Evolutionary conservation across 2,888 invertebrate species (phyloP), one percentile per base, ranked within the genome.

Genomic region (Mystacides longicornis): DNA sequence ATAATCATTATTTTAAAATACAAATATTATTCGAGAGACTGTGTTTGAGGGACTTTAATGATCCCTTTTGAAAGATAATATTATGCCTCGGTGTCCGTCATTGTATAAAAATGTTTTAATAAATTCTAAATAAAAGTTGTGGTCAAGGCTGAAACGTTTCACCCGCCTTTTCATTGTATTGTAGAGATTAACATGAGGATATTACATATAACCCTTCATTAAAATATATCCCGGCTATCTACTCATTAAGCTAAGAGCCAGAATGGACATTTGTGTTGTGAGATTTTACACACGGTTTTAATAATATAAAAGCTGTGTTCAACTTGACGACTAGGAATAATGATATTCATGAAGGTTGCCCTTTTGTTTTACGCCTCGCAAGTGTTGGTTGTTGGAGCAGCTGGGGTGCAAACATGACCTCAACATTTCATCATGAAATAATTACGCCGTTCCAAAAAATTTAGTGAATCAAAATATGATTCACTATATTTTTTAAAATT

Each of bases 191-290:
- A 48, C 48, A 48, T 48, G 14, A 48, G 48, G 16, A 48, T 21
- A 48, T 48, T 48, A 48, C 9, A 48, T 20, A 48, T 48, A 48
- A 48, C 52, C 52, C 47, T 52, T 52, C 52, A 52, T 52, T 52
- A 52, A 46, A 48, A n/a, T 18, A 23, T 22, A 22, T 22, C 22
- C 23, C 37, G 20, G 21, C 37, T 37, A 27, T 52, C 52, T 16
- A 37, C 37, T 52, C 48, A 52, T 52, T 52, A 52, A 33, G 19
- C 33, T 49, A 33, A 53, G 53, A 53, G 53, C 49, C 2, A 20
- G 20, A 37, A 42, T 42, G 48, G 52, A 37, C 37, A 37, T 37
- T 37, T 37, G 37, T 37, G 37, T 37, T 37, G 37, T 16, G 37
- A 37, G 37, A 37, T 37, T 37, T 37, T 37, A 37, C 37, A 37